Base-by-base conservation (phyloP, 2,113 vertebrate species). In the Thalassarche chlororhynchos region DNA sequence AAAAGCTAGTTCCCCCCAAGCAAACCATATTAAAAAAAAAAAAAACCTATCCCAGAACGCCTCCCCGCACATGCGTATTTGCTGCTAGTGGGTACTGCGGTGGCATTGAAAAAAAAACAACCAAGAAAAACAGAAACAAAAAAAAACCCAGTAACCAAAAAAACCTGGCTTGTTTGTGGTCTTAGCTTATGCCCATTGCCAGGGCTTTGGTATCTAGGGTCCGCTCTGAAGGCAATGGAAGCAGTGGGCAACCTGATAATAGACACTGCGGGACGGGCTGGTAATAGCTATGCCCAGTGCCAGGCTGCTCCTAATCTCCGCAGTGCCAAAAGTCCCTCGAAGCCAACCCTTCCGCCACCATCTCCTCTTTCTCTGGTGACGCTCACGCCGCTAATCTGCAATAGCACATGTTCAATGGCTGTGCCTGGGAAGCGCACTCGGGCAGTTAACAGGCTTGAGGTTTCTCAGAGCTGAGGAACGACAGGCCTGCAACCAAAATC, bases 371-470 rank as follows among this genome's bases (percentile, higher is more conserved):
- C n/a, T 31, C 32, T 13, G 28, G 31, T 2, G 85, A 38, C 8
- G 19, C 18, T 24, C 46, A 2, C 34, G 2, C 20, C 1, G 46
- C 96, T 97, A 96, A 97, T 97, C 97, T 90, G 60, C 79, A n/a
- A 1, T 5, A 61, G 86, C 97, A 97, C 68, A 54, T 75, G 91
- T 29, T 24, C 36, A 6, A 0, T 1, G 64, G 36, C 88, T 1
- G 14, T 3, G 69, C 66, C 83, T 74, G 87, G 69, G 72, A 57
- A 92, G 80, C 0, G 5, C n/a, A 1, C 32, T 65, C 0, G 10
- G 42, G 64, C 60, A 44, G 68, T 66, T 20, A 62, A 54, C 57
- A 60, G 70, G 11, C 77, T 36, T 26, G 80, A n/a, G 62, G 74
- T 15, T 77, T 49, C 74, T 23, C 71, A 10, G 66, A n/a, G 86